A percentile compares a stretch with the other conserved stretches of the same genome.
Conservation (phyloP, 2,113 vertebrate species). For the Erinaceus europaeus region DNA sequence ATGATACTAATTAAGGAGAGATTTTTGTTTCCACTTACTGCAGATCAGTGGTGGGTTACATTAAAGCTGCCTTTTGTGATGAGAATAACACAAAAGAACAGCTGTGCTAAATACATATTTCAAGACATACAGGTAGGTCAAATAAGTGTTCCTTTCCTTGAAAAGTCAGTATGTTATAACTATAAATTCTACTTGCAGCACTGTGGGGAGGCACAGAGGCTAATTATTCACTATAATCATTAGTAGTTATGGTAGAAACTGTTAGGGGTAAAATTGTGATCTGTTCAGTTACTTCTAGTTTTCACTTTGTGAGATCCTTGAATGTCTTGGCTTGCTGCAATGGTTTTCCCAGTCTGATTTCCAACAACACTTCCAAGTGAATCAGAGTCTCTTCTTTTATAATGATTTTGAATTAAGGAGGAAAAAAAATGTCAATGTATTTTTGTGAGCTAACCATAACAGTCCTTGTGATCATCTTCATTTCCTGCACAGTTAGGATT, state of each 20-base stretch:
- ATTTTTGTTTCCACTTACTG: conserved; percentile 88
- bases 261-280: conserved; percentile 54
- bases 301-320: conserved; percentile 65
- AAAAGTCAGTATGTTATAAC: conserved; percentile 64
- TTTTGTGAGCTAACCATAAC: neutral
- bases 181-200: conserved; percentile 72
- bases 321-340: conserved; percentile 53
- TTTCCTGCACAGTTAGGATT: neutral
- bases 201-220: conserved; percentile 67
- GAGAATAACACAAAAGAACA: conserved; percentile 85
- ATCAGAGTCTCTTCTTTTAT: neutral
- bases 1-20: conserved; percentile 90
- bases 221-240: conserved; percentile 69
- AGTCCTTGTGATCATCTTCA: neutral
- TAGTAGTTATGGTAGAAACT: conserved; percentile 51
- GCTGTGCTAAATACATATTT: conserved; percentile 87
- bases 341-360: conserved; percentile 43
- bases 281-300: conserved; percentile 61
- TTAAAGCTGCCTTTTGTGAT: conserved; percentile 83
- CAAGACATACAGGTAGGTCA: conserved; percentile 84
- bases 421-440: neutral
- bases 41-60: conserved; percentile 87
- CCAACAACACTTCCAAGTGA: neutral
- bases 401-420: neutral
- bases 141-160: conserved; percentile 75